Base-by-base conservation (phyloP, 2,113 vertebrate genomes). In the Regulus satrapa region DNA sequence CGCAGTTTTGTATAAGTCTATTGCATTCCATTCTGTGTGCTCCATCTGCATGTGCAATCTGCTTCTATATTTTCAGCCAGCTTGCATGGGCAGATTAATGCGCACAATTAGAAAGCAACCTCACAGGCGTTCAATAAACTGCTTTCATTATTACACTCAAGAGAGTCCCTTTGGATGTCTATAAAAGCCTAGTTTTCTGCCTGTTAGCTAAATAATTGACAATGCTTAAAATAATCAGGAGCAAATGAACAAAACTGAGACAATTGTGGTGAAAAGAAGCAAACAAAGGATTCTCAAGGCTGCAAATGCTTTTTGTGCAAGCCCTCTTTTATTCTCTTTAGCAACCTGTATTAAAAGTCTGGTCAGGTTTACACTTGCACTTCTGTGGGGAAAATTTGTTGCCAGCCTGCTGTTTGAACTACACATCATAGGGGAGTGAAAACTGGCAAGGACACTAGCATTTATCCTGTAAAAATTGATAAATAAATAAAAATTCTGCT, bases 131-230 rank as follows among this genome's bases (percentile, higher is more conserved):
- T 98, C 97, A 92, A 98, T 98, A 98, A 98, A 98, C 97, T 97
- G 98, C 97, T 97, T 98, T 97, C 97, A 97, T 98, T 98, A 98
- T 97, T 97, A 98, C 95, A 98, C 98, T 98, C 98, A 97, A 92
- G 98, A 98, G 98, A 98, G 98, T 95, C 98, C 97, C 98, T 98
- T 95, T 96, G 96, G 96, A 98, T 97, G 97, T 97, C 98, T 98
- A 97, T 98, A 98, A 97, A 98, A 98, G 97, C 97, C 98, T 98
- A 97, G 97, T 98, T 98, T 98, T 98, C 98, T 98, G 98, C 98
- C 98, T 97, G 97, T 98, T 98, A 98, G 97, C 97, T 97, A 98
- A 98, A 98, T 98, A 98, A 98, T 97, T 98, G 97, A 98, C 97
- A 97, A 97, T 10, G 94, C 94, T 97, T 97, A 97, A 98, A 98